These are phyloP conservation scores for Bacillus rossius DNA, from an alignment of 1,140 invertebrate genomes.

Conservation along the genomic window DNA sequence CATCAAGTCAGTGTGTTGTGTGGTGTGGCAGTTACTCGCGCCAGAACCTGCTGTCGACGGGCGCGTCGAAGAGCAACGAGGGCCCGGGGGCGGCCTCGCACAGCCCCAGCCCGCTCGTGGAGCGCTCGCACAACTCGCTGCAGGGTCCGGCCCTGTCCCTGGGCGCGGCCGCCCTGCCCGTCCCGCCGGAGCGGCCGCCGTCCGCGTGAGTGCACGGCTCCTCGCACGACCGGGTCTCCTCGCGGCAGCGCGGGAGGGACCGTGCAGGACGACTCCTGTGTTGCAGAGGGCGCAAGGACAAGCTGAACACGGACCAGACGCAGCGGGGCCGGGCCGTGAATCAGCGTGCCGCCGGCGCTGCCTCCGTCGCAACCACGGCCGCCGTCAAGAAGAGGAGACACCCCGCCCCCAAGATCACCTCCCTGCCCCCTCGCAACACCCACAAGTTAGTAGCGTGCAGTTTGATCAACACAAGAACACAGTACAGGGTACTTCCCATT, in stretches of 20 bases:
- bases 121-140: conserved; percentile 45
- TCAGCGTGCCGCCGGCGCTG: no score
- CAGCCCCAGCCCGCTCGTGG: conserved; percentile 36
- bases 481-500: no score
- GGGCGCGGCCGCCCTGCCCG: not conserved
- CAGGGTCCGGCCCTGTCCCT: conserved; percentile 11
- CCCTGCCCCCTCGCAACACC: no score
- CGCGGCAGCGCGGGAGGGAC: conserved; percentile 12
- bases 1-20: no score
- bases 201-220: no score
- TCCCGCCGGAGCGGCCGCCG: no score
- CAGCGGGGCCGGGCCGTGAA: not conserved
- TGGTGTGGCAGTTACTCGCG: conserved; percentile 62
- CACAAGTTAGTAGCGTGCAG: no score
- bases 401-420: no score
- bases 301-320: conserved; percentile 13
- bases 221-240: conserved; percentile 26
- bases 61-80: conserved; percentile 54
- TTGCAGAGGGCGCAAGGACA: conserved; percentile 15
- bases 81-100: conserved; percentile 27
- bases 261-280: not conserved
- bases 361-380: no score
- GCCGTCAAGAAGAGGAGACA: no score
- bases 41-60: conserved; percentile 75
- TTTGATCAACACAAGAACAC: no score